phyloP scores from a whole-genome alignment of 2,888 invertebrate genomes.

The Nemotelus pantherinus region DNA sequence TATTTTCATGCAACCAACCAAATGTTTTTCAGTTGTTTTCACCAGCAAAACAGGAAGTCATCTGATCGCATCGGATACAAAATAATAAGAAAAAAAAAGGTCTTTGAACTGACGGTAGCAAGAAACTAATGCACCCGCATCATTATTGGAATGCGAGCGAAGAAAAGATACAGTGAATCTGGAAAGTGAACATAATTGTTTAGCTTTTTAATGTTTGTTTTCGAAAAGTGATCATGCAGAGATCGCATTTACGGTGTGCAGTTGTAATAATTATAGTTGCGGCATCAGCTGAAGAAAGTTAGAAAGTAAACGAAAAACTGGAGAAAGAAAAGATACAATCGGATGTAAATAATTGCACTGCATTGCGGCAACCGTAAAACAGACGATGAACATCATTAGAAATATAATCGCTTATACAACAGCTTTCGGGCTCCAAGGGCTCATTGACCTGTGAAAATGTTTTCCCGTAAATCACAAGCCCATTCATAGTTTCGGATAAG shows the following conservation, averaged over 20 bases:
- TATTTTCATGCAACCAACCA: too few species aligned
- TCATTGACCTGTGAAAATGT: not conserved
- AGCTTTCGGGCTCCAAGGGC: not conserved
- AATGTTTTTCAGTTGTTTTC: too few species aligned
- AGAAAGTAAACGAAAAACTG: not conserved
- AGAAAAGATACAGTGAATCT: too few species aligned
- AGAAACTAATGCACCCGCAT: not conserved
- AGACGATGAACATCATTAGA: not conserved
- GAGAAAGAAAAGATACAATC: not conserved
- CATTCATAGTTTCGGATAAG: not conserved
- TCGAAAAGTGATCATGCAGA: too few species aligned
- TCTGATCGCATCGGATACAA: too few species aligned
- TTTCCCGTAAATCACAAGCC: not conserved
- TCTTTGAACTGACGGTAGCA: slow-evolving; percentile 5
- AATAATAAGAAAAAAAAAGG: not conserved
- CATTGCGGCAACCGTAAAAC: not conserved
- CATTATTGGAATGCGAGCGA: not conserved
- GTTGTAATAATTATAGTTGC: not conserved
- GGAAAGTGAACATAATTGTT: too few species aligned
- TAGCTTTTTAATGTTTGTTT: too few species aligned
- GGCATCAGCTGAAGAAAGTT: not conserved
- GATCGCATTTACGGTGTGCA: too few species aligned
- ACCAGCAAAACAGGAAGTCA: too few species aligned
- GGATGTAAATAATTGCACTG: not conserved
- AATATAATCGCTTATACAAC: slow-evolving; percentile 11